Conservation (phyloP, 1,140 invertebrate species). For the Cydia pomonella region DNA sequence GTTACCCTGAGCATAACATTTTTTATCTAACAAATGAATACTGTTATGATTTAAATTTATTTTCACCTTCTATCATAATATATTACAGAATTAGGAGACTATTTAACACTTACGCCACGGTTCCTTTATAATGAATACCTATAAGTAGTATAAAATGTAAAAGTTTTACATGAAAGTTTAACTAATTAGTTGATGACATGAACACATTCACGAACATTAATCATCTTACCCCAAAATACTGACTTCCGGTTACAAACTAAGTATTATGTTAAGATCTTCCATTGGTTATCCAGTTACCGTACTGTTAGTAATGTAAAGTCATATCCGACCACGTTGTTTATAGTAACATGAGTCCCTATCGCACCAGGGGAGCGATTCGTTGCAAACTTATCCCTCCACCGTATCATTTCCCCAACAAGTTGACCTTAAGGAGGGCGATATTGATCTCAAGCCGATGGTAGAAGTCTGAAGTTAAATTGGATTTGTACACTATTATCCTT, state of each 20-base stretch:
- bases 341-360: not conserved
- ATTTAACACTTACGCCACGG: too few species aligned
- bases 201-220: not conserved
- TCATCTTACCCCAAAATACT: not conserved
- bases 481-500: slow-evolving; percentile 11
- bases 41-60: too few species aligned
- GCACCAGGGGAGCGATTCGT: not conserved
- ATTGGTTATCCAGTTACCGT: slow-evolving; percentile 1
- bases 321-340: not conserved
- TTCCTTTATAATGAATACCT: too few species aligned
- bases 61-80: too few species aligned
- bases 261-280: slow-evolving; percentile 25
- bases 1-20: too few species aligned
- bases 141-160: too few species aligned
- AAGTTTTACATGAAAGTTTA: too few species aligned
- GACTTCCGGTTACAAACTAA: not conserved
- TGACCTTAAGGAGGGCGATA: slow-evolving; percentile 27
- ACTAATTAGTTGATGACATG: too few species aligned
- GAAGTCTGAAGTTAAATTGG: slow-evolving; percentile 28
- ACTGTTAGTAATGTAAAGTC: slow-evolving; percentile 11
- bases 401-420: slow-evolving; percentile 12
- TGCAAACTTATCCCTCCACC: slow-evolving; percentile 20
- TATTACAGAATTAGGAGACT: too few species aligned
- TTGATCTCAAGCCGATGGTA: slow-evolving; percentile 12
- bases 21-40: too few species aligned